Evolutionary conservation across 2,113 vertebrate species (phyloP), one percentile per base, ranked within the genome.

Genomic region (Porphyrio hochstetteri): DNA sequence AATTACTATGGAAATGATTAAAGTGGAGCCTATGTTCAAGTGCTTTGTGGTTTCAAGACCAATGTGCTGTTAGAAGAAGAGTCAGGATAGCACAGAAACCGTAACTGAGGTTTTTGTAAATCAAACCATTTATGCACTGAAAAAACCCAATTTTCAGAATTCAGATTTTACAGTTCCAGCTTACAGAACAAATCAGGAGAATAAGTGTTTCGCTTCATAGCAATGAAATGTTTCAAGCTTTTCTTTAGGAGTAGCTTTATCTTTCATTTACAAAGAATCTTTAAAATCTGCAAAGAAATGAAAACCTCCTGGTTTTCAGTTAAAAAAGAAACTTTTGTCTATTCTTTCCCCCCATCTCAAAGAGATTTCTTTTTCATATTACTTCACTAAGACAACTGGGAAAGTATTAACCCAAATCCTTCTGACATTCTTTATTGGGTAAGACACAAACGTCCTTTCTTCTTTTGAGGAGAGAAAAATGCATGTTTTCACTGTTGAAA

Each of bases 181-280:
- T 64, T 36, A 50, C 28, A 31, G 38, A 77, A 29, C 29, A 48
- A n/a, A 63, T 21, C 36, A 63, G 61, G 25, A 84, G 28, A 67
- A 18, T 0, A 19, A 14, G 5, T 10, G 28, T 35, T 83, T 64
- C 3, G 3, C 9, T 57, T 38, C 1, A 2, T 0, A 65, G 33
- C 59, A 57, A 59, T 5, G 40, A 75, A 69, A 28, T 13, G 9
- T 28, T 78, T 79, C 38, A 64, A 68, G 33, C 38, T 76, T 79
- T 78, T 64, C 8, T 69, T 95, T 25, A 76, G 40, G 44, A 42
- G 11, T 31, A 59, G 46, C 11, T 76, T 87, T 35, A 35, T 38
- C 16, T 57, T 63, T 59, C 35, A 25, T 48, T 68, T 76, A 27
- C 11, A 75, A 82, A 85, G 27, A 72, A 42, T 3, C n/a, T 38